phyloP scores from a whole-genome alignment of 2,888 invertebrate genomes.

The Carterocephalus palaemon region DNA sequence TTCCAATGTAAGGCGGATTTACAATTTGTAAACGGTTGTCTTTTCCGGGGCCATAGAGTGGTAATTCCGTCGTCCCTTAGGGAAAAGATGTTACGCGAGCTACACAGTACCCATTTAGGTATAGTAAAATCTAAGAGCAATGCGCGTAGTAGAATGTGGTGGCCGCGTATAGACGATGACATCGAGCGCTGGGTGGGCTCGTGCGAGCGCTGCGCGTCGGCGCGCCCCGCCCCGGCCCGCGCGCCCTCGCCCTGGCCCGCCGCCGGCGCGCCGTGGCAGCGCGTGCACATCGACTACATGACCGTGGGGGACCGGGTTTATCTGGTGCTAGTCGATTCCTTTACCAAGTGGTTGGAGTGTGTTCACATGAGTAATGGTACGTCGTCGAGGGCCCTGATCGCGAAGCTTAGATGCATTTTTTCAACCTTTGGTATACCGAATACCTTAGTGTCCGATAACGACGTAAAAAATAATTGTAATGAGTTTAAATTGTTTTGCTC shows the following conservation, averaged over 20 bases:
- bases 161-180: slow-evolving; percentile 16
- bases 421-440: slow-evolving; percentile 27
- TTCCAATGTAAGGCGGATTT: slow-evolving; percentile 28
- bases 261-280: slow-evolving; percentile 26
- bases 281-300: slow-evolving; percentile 30
- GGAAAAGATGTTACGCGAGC: slow-evolving; percentile 22
- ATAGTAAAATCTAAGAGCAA: slow-evolving; percentile 28
- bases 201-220: slow-evolving; percentile 18
- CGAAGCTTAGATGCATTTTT: slow-evolving; percentile 23
- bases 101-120: slow-evolving; percentile 25
- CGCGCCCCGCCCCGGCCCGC: slow-evolving; percentile 13
- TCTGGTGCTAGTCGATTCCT: slow-evolving; percentile 24
- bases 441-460: slow-evolving; percentile 31
- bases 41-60: slow-evolving; percentile 25
- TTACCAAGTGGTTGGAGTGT: slow-evolving; percentile 24
- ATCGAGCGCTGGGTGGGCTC: slow-evolving; percentile 22
- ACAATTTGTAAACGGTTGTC: slow-evolving; percentile 25
- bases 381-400: slow-evolving; percentile 10
- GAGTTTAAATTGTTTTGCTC: slow-evolving; percentile 30
- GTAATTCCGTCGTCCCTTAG: slow-evolving; percentile 19
- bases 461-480: slow-evolving; percentile 28
- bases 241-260: slow-evolving; percentile 25
- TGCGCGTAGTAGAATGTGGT: slow-evolving; percentile 27
- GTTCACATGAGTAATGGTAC: slow-evolving; percentile 19
- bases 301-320: slow-evolving; percentile 16